A percentile compares a stretch with the other conserved stretches of the same genome.
These are phyloP conservation scores for Romanogobio albipinnatus DNA, from an alignment of 2,113 vertebrate species.

Conservation along the genomic window DNA sequence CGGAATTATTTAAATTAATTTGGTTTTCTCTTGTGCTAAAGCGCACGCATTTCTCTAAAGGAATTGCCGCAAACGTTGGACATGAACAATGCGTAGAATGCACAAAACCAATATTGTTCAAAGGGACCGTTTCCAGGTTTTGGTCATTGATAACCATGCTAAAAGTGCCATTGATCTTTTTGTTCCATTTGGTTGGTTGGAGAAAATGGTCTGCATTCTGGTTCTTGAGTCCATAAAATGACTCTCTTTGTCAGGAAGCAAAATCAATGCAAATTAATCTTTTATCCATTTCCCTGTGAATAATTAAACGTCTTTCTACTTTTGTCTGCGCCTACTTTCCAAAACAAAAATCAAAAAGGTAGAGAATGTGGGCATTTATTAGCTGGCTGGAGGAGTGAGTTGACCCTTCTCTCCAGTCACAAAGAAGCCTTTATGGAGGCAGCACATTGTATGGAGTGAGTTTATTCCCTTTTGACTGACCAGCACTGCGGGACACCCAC, in stretches of 20 bases:
- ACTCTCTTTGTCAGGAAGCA: constrained; percentile 70
- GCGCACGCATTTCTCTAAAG: constrained; percentile 65
- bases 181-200: constrained; percentile 67
- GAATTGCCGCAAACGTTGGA: constrained; percentile 58
- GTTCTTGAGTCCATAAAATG: constrained; percentile 68
- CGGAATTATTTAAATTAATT: constrained; percentile 71
- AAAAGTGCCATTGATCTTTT: constrained; percentile 73
- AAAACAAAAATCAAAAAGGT: constrained; percentile 78
- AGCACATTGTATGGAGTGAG: constrained; percentile 71
- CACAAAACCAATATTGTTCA: constrained; percentile 69
- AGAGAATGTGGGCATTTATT: constrained; percentile 77
- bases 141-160: constrained; percentile 67
- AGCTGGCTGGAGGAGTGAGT: constrained; percentile 73
- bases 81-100: constrained; percentile 71
- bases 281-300: constrained; percentile 80
- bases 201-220: constrained; percentile 67
- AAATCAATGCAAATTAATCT: constrained; percentile 83
- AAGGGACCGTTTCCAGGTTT: constrained; percentile 68
- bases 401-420: constrained; percentile 76
- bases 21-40: constrained; percentile 66
- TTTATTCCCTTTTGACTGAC: constrained; percentile 76
- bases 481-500: constrained; percentile 75
- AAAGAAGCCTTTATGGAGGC: constrained; percentile 77
- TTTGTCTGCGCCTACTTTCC: constrained; percentile 72
- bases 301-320: constrained; percentile 74